These are phyloP conservation scores for Ariopsis seemanni DNA, from an alignment of 2,113 vertebrate genomes.

Conservation along the genomic window DNA sequence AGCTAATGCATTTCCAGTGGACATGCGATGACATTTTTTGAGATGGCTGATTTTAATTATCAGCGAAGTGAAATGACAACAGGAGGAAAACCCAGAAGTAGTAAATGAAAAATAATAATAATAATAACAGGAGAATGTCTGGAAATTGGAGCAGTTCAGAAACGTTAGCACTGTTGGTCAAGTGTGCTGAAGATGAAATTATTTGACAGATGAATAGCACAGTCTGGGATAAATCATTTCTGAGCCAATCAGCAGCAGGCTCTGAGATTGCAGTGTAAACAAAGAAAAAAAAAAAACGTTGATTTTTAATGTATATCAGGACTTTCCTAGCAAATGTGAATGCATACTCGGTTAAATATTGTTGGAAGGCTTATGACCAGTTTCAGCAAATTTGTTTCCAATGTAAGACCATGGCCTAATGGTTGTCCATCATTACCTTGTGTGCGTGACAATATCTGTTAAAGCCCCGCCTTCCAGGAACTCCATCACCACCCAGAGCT, in stretches of 20 bases:
- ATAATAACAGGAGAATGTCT: not conserved
- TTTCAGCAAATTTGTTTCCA: not conserved
- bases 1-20: not conserved
- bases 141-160: not conserved
- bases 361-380: not conserved
- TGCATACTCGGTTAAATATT: not conserved
- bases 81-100: not conserved
- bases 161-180: not conserved
- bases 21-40: not conserved
- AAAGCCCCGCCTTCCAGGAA: constrained; percentile 96
- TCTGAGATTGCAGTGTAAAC: not conserved
- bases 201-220: not conserved
- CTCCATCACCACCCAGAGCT: constrained; percentile 99
- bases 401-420: not conserved
- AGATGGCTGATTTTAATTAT: not conserved
- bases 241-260: not conserved
- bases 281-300: not conserved
- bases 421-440: constrained; percentile 75
- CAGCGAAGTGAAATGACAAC: not conserved
- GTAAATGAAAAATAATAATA: not conserved
- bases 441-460: constrained; percentile 97
- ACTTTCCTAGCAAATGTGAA: not conserved
- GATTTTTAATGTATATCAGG: not conserved
- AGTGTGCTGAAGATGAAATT: not conserved
- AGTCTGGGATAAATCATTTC: not conserved